phyloP scores from a whole-genome alignment of 1,140 invertebrate genomes.

The Leptonema lineaticorne region DNA sequence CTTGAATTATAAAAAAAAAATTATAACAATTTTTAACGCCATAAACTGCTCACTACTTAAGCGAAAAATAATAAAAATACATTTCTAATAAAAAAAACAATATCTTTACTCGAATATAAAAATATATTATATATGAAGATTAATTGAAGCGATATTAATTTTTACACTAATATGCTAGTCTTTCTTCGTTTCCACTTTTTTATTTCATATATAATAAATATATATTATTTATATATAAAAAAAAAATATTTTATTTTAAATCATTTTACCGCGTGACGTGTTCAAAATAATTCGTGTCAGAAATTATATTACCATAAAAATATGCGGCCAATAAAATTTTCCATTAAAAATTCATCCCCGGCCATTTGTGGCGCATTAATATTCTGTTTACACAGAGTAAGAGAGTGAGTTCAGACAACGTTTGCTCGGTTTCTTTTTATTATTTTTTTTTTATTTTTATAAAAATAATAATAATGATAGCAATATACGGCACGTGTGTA shows the following conservation, averaged over 20 bases:
- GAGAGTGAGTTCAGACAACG: conserved; percentile 20
- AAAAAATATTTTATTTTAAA: conserved; percentile 1
- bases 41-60: no score
- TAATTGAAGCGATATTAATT: no score
- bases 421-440: background rate
- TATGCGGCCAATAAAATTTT: conserved; percentile 38
- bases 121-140: no score
- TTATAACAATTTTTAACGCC: no score
- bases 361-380: conserved; percentile 39
- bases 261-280: background rate
- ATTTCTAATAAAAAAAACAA: no score
- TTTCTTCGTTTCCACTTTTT: background rate
- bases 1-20: no score
- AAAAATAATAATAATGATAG: no score
- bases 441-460: no score
- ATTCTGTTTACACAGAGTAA: conserved; percentile 40
- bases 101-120: no score
- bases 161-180: no score
- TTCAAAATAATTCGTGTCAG: conserved; percentile 12
- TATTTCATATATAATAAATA: background rate
- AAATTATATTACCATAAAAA: conserved; percentile 35
- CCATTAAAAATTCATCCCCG: conserved; percentile 38
- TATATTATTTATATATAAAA: background rate
- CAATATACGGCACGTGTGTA: no score
- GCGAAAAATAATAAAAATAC: no score